Percentiles rank a stretch among this genome's conserved stretches.
phyloP scores from a whole-genome alignment of 1,140 invertebrate species.

The Reticulitermes speratus region DNA sequence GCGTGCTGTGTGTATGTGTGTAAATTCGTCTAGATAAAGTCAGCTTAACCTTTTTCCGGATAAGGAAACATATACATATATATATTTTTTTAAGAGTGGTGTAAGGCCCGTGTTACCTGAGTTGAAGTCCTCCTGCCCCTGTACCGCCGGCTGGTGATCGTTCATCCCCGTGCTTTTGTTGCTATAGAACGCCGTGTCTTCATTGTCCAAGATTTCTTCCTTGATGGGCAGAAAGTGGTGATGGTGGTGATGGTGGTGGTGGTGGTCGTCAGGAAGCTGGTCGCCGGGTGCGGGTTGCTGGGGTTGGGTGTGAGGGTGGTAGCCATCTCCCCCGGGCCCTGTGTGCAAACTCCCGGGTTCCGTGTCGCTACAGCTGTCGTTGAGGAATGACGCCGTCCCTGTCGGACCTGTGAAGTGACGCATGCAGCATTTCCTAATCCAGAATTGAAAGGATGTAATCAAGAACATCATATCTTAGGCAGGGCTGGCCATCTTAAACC shows the following conservation, averaged over 20 bases:
- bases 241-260: conserved; percentile 37
- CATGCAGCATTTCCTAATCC: neutral
- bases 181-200: conserved; percentile 33
- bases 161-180: conserved; percentile 1
- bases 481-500: no score
- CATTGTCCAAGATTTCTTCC: conserved; percentile 41
- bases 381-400: conserved; percentile 45
- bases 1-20: neutral
- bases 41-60: neutral
- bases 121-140: neutral
- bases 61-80: neutral
- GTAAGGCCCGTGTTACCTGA: neutral
- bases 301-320: neutral
- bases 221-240: conserved; percentile 48
- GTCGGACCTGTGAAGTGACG: conserved; percentile 45
- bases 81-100: neutral
- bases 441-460: neutral
- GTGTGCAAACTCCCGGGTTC: conserved; percentile 39
- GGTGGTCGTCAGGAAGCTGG: neutral
- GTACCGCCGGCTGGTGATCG: neutral
- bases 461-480: no score
- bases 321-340: neutral
- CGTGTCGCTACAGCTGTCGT: conserved; percentile 53
- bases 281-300: neutral
- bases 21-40: neutral